A percentile compares a stretch with the other conserved stretches of the same genome.
Conservation (phyloP, 2,888 invertebrate species). For the Polyommatus icarus region DNA sequence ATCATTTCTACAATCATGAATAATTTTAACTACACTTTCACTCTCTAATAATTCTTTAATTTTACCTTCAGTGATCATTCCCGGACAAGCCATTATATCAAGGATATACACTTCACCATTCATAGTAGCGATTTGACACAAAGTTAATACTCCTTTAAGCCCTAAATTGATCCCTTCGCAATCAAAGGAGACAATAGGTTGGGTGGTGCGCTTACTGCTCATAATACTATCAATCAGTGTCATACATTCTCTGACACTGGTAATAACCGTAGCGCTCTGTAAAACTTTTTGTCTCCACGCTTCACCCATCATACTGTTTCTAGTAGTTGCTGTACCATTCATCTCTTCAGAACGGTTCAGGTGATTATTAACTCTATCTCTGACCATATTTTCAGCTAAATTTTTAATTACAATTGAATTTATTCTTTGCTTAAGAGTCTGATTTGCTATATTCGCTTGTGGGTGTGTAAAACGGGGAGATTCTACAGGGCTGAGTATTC, state of each 20-base stretch:
- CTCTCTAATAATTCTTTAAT: constrained; percentile 90
- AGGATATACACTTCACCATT: constrained; percentile 92
- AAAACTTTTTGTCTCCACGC: constrained; percentile 90
- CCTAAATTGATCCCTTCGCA: constrained; percentile 97
- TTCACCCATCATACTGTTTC: constrained; percentile 81
- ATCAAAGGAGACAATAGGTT: constrained; percentile 89
- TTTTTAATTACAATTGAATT: constrained; percentile 94
- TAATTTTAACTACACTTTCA: constrained; percentile 90
- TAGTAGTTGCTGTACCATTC: constrained; percentile 66
- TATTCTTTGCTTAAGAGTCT: constrained; percentile 92
- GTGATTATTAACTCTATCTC: constrained; percentile 74
- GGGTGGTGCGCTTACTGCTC: constrained; percentile 75
- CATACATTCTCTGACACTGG: constrained; percentile 88
- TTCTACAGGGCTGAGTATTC: constrained; percentile 77
- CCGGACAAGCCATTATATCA: constrained; percentile 92
- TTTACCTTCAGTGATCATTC: constrained; percentile 88
- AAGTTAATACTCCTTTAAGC: constrained; percentile 91
- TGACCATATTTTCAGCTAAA: constrained; percentile 89
- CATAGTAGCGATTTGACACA: constrained; percentile 91
- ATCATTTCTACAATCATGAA: constrained; percentile 96
- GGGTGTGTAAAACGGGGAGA: constrained; percentile 73
- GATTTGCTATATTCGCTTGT: constrained; percentile 82
- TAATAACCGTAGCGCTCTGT: constrained; percentile 90
- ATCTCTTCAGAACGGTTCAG: constrained; percentile 71
- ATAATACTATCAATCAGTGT: constrained; percentile 88